Evolutionary conservation across 1,140 invertebrate species (phyloP).

Genomic region (Globodera rostochiensis): DNA sequence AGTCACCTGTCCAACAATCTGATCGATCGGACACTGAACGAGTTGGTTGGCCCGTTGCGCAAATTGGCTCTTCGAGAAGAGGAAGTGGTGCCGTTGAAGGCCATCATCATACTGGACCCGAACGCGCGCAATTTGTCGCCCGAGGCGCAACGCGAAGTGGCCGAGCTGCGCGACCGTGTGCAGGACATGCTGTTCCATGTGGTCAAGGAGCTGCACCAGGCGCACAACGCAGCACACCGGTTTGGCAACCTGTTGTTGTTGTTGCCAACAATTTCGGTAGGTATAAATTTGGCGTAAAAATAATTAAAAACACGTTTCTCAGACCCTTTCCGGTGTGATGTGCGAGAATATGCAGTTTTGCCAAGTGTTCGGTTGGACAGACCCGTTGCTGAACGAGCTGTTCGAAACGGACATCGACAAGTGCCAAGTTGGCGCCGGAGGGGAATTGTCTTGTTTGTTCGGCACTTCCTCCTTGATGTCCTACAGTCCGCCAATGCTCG

Average conservation of each 20-base stretch:
- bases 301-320: slow-evolving; percentile 24
- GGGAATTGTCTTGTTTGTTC: slow-evolving; percentile 16
- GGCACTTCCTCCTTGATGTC: slow-evolving; percentile 2
- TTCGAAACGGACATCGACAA: slow-evolving; percentile 51
- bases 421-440: slow-evolving; percentile 3
- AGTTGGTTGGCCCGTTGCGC: slow-evolving; percentile 58
- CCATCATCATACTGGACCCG: slow-evolving; percentile 65
- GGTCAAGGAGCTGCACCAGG: slow-evolving; percentile 61
- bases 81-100: slow-evolving; percentile 63
- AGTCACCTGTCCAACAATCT: slow-evolving; percentile 65
- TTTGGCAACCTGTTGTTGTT: slow-evolving; percentile 60
- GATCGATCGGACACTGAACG: slow-evolving; percentile 63
- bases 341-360: slow-evolving; percentile 65
- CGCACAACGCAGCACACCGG: slow-evolving; percentile 56
- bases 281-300: slow-evolving; percentile 14
- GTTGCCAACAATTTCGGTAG: slow-evolving; percentile 56
- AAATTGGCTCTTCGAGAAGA: slow-evolving; percentile 62
- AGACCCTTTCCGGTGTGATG: slow-evolving; percentile 63
- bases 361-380: slow-evolving; percentile 61
- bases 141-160: slow-evolving; percentile 54
- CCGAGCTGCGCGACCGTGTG: slow-evolving; percentile 58
- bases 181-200: slow-evolving; percentile 66
- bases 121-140: slow-evolving; percentile 62
- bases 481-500: slow-evolving; percentile 25
- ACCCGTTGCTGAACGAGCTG: slow-evolving; percentile 60